Percentiles rank a stretch among this genome's conserved stretches.
These are phyloP conservation scores for Syrista parreyssii DNA, from an alignment of 2,888 invertebrate species.

Conservation along the genomic window DNA sequence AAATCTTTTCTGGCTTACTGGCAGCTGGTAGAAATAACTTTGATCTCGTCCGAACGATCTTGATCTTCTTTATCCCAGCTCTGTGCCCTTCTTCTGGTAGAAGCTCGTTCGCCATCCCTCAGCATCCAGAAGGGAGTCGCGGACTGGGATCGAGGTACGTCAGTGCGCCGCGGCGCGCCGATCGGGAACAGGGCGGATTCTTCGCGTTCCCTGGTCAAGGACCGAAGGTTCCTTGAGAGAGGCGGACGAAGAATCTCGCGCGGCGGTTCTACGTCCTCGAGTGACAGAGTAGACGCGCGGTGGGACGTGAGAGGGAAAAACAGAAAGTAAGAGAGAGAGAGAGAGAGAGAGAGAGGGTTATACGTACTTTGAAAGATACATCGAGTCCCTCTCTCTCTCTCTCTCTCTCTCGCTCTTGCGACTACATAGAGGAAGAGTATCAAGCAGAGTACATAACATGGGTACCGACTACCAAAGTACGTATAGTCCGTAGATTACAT, in stretches of 20 bases:
- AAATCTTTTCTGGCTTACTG: background rate
- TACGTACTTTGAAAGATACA: background rate
- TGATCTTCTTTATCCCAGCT: background rate
- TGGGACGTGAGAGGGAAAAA: constrained; percentile 3
- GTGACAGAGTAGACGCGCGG: constrained; percentile 6
- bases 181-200: constrained; percentile 40
- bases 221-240: constrained; percentile 49
- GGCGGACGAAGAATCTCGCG: constrained; percentile 32
- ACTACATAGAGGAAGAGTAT: constrained; percentile 20
- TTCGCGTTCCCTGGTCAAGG: constrained; percentile 53
- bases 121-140: background rate
- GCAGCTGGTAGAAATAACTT: background rate
- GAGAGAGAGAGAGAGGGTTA: constrained; percentile 7
- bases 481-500: background rate
- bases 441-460: constrained; percentile 10
- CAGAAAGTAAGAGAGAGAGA: background rate
- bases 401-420: too few species aligned
- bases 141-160: background rate
- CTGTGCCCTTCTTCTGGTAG: background rate
- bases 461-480: background rate
- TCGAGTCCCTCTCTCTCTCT: background rate
- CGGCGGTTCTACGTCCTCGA: constrained; percentile 30
- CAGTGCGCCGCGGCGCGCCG: background rate
- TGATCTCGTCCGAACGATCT: background rate
- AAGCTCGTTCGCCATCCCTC: background rate